Percentiles rank a stretch among this genome's conserved stretches.
Conservation (phyloP, 2,113 vertebrate species). For the Pomatorhinus ruficollis region DNA sequence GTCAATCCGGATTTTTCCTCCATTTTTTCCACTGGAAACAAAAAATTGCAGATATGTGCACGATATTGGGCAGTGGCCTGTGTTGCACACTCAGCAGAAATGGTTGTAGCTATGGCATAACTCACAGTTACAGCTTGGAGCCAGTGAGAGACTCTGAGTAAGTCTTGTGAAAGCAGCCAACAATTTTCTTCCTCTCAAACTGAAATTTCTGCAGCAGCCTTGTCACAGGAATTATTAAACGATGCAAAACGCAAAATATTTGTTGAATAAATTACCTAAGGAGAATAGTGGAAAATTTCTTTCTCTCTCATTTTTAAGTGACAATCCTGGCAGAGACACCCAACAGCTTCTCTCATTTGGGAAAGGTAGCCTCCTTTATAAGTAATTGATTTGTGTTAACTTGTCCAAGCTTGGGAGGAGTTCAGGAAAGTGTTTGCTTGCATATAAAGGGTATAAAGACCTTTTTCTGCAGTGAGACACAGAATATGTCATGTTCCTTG, state of each 20-base stretch:
- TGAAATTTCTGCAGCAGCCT: neutral
- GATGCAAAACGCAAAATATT: neutral
- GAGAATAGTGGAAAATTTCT: neutral
- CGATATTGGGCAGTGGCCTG: neutral
- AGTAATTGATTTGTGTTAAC: neutral
- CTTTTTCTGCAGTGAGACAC: neutral
- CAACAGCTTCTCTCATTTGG: neutral
- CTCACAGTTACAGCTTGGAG: neutral
- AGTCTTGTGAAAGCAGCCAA: neutral
- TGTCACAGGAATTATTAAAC: neutral
- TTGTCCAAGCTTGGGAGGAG: neutral
- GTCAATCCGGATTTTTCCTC: neutral
- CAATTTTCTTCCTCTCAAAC: neutral
- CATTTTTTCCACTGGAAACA: neutral
- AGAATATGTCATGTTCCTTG: fast-evolving
- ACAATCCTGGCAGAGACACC: neutral
- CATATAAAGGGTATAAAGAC: neutral
- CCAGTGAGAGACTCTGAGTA: neutral
- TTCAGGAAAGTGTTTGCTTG: neutral
- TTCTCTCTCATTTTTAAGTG: neutral
- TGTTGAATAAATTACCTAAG: neutral
- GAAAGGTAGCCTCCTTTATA: neutral
- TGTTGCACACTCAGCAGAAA: neutral
- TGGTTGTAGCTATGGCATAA: neutral
- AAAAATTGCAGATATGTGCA: neutral